Evolutionary conservation across 2,113 vertebrate genomes (phyloP).

Genomic region (Nannospalax galili): DNA sequence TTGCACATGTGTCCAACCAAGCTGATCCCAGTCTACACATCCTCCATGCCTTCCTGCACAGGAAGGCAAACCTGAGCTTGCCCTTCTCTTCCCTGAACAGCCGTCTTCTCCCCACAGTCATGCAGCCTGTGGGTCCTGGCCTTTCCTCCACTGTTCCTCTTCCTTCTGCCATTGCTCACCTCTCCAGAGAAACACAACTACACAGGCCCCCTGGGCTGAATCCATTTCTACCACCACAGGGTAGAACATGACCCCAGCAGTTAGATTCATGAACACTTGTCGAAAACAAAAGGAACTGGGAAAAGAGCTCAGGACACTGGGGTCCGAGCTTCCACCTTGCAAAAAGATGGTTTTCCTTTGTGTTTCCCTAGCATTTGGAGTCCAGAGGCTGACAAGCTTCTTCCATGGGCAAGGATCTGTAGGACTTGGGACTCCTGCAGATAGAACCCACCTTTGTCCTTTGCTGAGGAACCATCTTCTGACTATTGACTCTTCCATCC

Average conservation of each 20-base stretch:
- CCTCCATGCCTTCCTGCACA: fast-evolving
- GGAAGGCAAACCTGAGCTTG: too few relatives aligned
- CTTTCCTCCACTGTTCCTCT: too few relatives aligned
- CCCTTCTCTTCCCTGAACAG: background rate
- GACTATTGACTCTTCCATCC: background rate
- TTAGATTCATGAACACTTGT: fast-evolving
- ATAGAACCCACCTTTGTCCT: too few relatives aligned
- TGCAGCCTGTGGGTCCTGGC: background rate
- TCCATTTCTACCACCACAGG: background rate
- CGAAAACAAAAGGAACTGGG: background rate
- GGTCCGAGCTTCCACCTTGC: fast-evolving
- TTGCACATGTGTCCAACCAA: background rate
- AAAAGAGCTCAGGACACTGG: fast-evolving
- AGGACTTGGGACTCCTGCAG: fast-evolving
- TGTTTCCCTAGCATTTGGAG: fast-evolving
- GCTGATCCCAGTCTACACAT: background rate
- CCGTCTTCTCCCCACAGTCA: too few relatives aligned
- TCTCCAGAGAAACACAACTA: background rate
- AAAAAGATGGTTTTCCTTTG: fast-evolving
- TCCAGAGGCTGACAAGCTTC: background rate
- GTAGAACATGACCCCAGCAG: background rate
- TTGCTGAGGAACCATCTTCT: background rate
- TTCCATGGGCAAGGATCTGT: too few relatives aligned
- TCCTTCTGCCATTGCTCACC: background rate
- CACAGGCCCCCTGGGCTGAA: background rate